These are phyloP conservation scores for Crossaster papposus DNA, from an alignment of 53 echinoderm and acorn worm genomes.

Conservation along the genomic window DNA sequence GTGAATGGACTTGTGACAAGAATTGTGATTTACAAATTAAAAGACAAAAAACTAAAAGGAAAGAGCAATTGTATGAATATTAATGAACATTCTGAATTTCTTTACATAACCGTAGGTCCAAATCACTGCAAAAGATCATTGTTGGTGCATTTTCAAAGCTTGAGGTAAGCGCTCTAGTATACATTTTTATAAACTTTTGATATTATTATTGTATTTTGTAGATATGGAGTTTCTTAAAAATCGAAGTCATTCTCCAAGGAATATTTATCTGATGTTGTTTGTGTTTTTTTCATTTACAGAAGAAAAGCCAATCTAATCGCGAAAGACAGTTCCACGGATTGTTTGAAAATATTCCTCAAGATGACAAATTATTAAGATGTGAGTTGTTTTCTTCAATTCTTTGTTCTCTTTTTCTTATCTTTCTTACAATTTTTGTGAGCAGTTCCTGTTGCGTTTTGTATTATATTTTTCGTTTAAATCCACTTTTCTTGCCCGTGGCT, in stretches of 20 bases:
- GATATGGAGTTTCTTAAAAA: too few species aligned
- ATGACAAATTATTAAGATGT: conserved; percentile 76
- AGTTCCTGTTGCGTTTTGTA: too few species aligned
- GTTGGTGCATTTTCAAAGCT: conserved; percentile 79
- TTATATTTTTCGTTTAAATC: too few species aligned
- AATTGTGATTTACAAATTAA: too few species aligned
- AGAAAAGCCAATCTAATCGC: conserved; percentile 78
- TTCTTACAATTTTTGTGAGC: neutral
- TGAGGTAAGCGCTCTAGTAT: conserved; percentile 75
- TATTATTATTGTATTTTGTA: too few species aligned
- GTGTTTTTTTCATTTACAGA: conserved; percentile 22
- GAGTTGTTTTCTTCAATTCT: conserved; percentile 55
- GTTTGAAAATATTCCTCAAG: conserved; percentile 71
- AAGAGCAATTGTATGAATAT: too few species aligned
- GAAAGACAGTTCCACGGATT: conserved; percentile 84
- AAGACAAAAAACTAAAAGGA: too few species aligned
- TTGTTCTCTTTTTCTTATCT: neutral
- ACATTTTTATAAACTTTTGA: too few species aligned
- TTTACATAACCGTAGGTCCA: conserved; percentile 70
- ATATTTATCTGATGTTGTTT: neutral
- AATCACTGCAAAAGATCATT: conserved; percentile 77
- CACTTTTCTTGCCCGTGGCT: too few species aligned
- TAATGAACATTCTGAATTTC: too few species aligned
- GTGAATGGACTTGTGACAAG: too few species aligned
- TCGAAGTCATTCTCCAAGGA: too few species aligned